Base-by-base conservation (phyloP, 2,113 vertebrate species). In the Phylloscopus whistleri region DNA sequence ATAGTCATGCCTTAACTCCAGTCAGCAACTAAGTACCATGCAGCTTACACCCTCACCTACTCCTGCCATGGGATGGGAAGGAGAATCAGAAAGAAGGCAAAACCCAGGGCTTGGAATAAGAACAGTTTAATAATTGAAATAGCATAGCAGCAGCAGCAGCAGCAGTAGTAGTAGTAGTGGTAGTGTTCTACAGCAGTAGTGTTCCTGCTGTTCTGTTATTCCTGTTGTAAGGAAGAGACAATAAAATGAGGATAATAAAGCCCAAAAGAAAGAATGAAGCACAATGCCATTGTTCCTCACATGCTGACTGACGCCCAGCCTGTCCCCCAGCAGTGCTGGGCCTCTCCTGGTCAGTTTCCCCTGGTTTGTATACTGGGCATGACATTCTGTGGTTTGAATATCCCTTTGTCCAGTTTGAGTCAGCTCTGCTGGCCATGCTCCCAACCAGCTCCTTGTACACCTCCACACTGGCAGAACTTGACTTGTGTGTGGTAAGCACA, bases 21-120 rank as follows among this genome's bases (percentile, higher is more conserved):
- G 18, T 44, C 27, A 23, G 27, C 27, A 69, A 13, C 22, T 60
- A 28, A 46, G 18, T 33, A 39, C 27, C 33, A 33, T 87, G 8
- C 27, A 77, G 10, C 33, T 87, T 37, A 15, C 8, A 69, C 6
- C 7, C 14, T 11, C 28, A 44, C 33, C 27, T 60, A 23, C 33
- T 60, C 12, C 18, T 6, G 33, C 27, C 0, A 0, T 69, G 37
- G 23, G 11, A 22, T 52, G 22, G 53, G 31, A 7, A 26, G 37
- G 9, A 77, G 14, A 77, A 31, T 77, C 46, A 33, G 37, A 37
- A 77, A 43, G 14, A 27, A 44, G 11, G 10, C 18, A 52, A 52
- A 52, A 52, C 18, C 22, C 2, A 0, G 33, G 21, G 18, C 12
- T 4, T 53, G 55, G 60, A 10, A 8, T 23, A 33, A 39, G 27